phyloP scores from a whole-genome alignment of 2,888 invertebrate genomes.

The Hirudinaria manillensis region DNA sequence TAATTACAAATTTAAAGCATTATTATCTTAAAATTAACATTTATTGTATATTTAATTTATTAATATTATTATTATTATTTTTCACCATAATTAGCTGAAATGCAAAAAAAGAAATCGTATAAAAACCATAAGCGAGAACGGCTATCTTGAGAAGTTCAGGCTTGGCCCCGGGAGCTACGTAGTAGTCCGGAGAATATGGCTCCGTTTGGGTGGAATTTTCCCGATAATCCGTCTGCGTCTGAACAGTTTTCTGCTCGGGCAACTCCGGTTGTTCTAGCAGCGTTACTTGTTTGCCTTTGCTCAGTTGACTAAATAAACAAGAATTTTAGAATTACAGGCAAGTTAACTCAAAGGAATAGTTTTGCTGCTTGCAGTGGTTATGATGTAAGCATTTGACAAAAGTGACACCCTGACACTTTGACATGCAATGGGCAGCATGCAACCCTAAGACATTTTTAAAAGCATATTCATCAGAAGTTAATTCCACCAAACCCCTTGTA shows the following conservation, averaged over 20 bases:
- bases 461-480: background rate
- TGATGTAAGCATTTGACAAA: no score
- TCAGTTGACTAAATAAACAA: background rate
- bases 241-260: slow-evolving; percentile 47
- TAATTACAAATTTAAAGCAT: background rate
- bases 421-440: background rate
- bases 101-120: background rate
- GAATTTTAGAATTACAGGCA: background rate
- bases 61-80: no score
- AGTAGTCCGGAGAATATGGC: slow-evolving; percentile 69
- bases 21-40: no score
- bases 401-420: no score
- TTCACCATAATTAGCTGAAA: background rate
- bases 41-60: no score
- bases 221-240: slow-evolving; percentile 67
- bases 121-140: slow-evolving; percentile 61
- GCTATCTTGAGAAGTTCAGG: slow-evolving; percentile 67
- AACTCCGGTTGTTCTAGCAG: background rate
- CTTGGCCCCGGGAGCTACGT: slow-evolving; percentile 56
- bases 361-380: no score
- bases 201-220: slow-evolving; percentile 72
- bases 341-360: no score
- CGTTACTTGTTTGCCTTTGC: slow-evolving; percentile 5
- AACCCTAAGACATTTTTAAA: background rate
- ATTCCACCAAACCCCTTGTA: slow-evolving; percentile 2